phyloP scores from a whole-genome alignment of 2,797 vertebrate genomes.

The Spea hammondii region DNA sequence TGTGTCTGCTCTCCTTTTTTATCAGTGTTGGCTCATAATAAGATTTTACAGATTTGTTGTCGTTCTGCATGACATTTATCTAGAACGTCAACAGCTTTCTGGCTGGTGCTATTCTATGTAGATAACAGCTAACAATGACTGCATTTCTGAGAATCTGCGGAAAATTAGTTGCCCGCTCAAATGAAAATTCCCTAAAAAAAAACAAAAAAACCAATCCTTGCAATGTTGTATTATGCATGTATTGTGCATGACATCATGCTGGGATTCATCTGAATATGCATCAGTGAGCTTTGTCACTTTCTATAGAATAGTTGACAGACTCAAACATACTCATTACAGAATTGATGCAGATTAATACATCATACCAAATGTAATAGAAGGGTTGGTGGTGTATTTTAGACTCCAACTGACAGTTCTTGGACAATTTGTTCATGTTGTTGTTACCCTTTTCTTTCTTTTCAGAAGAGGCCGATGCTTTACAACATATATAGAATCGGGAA shows the following conservation, averaged over 20 bases:
- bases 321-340: constrained; percentile 28
- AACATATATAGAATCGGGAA: too few species aligned
- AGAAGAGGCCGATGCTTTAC: background rate
- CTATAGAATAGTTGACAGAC: constrained; percentile 33
- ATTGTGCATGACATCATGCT: background rate
- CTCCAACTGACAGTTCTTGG: background rate
- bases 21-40: background rate
- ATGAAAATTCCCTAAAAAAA: background rate
- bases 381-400: background rate
- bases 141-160: constrained; percentile 2
- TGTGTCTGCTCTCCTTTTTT: background rate
- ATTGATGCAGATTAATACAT: constrained; percentile 39
- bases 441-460: background rate
- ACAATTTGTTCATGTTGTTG: background rate
- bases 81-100: background rate
- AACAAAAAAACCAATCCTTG: background rate
- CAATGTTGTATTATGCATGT: constrained; percentile 21
- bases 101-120: constrained; percentile 3
- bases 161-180: background rate
- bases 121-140: constrained; percentile 1
- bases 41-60: background rate
- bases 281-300: constrained; percentile 43
- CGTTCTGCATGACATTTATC: constrained; percentile 2
- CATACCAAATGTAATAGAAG: constrained; percentile 32
- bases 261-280: constrained; percentile 43